Conservation (phyloP, 1,140 invertebrate genomes). For the Neelides sp. region DNA sequence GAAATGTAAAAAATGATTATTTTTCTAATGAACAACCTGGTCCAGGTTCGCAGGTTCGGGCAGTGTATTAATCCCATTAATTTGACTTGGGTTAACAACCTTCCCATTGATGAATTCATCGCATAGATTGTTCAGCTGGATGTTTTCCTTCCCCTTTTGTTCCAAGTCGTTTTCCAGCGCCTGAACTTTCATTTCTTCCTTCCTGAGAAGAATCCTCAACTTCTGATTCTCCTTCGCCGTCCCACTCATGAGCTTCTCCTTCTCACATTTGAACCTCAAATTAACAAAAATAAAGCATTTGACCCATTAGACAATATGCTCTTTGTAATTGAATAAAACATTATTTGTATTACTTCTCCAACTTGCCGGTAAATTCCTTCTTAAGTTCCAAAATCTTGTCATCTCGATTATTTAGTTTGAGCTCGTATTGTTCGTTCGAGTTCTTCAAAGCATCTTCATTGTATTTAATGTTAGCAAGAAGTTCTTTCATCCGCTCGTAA, state of each 20-base stretch:
- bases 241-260: too few species aligned
- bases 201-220: background rate
- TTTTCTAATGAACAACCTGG: too few species aligned
- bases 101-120: conserved; percentile 10
- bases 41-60: too few species aligned
- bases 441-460: conserved; percentile 39
- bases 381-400: conserved; percentile 35
- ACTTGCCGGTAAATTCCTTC: conserved; percentile 37
- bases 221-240: conserved; percentile 8
- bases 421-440: conserved; percentile 36
- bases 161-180: conserved; percentile 15
- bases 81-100: background rate
- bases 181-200: conserved; percentile 11
- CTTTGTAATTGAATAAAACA: too few species aligned
- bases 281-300: too few species aligned
- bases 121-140: conserved; percentile 5
- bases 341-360: conserved; percentile 37
- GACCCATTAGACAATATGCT: too few species aligned
- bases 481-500: conserved; percentile 39
- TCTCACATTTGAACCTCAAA: too few species aligned
- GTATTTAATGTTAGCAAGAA: conserved; percentile 38
- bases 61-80: too few species aligned
- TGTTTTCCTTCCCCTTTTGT: conserved; percentile 11
- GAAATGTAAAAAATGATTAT: too few species aligned
- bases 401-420: conserved; percentile 36